phyloP scores from a whole-genome alignment of 2,113 vertebrate species.

The Aspidoscelis tigris region DNA sequence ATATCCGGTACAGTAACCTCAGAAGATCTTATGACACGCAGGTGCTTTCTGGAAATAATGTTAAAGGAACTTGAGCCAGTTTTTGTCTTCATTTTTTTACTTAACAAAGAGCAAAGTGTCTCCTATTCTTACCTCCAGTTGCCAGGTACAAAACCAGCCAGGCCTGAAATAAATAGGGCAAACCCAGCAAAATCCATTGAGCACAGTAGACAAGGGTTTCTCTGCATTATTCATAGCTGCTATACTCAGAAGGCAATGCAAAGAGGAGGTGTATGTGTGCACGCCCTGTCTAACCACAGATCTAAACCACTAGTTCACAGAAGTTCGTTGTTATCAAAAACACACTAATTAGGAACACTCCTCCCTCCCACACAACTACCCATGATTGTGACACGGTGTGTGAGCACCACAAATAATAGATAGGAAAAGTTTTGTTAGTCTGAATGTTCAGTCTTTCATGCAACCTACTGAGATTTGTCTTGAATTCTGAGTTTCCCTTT shows the following conservation, averaged over 20 bases:
- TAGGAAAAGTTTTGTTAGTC: not conserved
- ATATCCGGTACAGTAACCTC: no score
- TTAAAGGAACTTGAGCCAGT: no score
- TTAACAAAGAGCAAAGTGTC: not conserved
- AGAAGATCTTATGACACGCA: not conserved
- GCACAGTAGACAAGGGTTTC: not conserved
- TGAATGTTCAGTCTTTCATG: not conserved
- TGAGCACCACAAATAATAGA: not conserved
- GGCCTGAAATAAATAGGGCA: not conserved
- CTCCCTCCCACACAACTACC: not conserved
- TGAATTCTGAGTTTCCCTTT: not conserved
- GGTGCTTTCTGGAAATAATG: not conserved
- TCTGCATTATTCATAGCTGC: no score
- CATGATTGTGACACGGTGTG: not conserved
- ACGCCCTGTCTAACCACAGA: not conserved
- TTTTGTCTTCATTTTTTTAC: not conserved
- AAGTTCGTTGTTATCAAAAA: not conserved
- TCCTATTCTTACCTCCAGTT: not conserved
- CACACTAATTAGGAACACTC: not conserved
- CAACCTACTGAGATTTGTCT: not conserved
- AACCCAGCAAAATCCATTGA: not conserved
- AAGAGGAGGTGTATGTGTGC: no score
- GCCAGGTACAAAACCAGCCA: not conserved
- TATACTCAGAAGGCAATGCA: not conserved
- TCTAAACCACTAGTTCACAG: not conserved